Evolutionary conservation across 2,888 invertebrate genomes (phyloP).

Genomic region (Drosophila recens): DNA sequence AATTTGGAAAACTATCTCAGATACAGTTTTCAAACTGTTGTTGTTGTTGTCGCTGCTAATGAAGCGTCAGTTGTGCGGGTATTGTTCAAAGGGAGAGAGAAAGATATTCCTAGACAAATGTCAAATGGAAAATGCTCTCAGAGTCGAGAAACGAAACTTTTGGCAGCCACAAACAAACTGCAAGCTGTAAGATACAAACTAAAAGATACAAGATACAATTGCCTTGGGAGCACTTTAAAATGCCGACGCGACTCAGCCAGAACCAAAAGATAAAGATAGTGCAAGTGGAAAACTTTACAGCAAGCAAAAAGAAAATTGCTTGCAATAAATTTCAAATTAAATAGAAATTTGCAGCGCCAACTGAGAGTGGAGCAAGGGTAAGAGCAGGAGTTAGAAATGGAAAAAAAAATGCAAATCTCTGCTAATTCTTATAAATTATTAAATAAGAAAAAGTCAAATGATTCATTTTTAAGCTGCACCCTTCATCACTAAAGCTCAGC

Average conservation of each 20-base stretch:
- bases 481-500: conserved; percentile 81
- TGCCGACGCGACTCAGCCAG: conserved; percentile 21
- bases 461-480: conserved; percentile 82
- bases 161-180: conserved; percentile 40
- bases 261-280: conserved; percentile 15
- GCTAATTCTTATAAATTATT: conserved; percentile 82
- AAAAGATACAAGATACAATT: conserved; percentile 44
- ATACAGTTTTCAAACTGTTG: conserved; percentile 11
- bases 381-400: neutral
- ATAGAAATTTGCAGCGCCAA: conserved; percentile 77
- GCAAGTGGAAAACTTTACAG: conserved; percentile 21
- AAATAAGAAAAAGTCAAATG: conserved; percentile 81
- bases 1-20: conserved; percentile 41
- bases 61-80: conserved; percentile 47
- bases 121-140: conserved; percentile 35
- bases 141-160: conserved; percentile 20
- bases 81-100: conserved; percentile 6
- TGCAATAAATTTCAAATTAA: conserved; percentile 80
- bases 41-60: conserved; percentile 56
- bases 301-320: conserved; percentile 58
- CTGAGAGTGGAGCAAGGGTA: conserved; percentile 9
- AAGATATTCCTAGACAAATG: conserved; percentile 27
- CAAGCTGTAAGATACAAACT: conserved; percentile 18
- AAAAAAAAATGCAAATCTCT: conserved; percentile 79
- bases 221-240: conserved; percentile 55